phyloP scores from a whole-genome alignment of 2,113 vertebrate species.

The Clarias macrocephalus region DNA sequence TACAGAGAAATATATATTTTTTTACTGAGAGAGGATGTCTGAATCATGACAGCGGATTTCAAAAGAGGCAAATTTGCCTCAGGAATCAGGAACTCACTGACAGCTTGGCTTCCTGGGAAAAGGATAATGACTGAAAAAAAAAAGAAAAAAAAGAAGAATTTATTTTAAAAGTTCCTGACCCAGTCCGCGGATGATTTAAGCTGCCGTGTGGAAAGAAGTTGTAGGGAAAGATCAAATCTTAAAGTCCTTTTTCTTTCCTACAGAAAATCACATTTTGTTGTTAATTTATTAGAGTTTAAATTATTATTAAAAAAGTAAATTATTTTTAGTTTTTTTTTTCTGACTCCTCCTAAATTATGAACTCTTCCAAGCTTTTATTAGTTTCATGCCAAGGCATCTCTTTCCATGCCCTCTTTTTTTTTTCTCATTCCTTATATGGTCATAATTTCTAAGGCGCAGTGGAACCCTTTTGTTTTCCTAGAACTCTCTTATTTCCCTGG shows the following conservation, averaged over 20 bases:
- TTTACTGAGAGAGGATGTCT: slow-evolving; percentile 18
- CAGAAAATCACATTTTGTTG: background rate
- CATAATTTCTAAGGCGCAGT: too few species aligned
- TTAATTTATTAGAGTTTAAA: background rate
- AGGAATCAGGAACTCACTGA: slow-evolving; percentile 11
- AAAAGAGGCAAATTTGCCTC: slow-evolving; percentile 10
- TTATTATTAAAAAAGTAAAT: too few species aligned
- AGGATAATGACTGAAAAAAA: background rate
- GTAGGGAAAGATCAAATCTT: background rate
- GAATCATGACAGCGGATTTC: slow-evolving; percentile 23
- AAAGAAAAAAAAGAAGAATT: background rate
- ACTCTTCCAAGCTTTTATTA: too few species aligned
- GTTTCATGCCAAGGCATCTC: too few species aligned
- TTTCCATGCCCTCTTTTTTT: too few species aligned
- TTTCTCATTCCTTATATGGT: too few species aligned
- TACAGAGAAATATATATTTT: background rate
- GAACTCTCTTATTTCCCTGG: too few species aligned
- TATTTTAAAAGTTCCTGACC: background rate
- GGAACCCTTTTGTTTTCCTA: too few species aligned
- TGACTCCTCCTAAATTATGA: too few species aligned
- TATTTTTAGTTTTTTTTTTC: too few species aligned
- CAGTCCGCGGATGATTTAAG: background rate
- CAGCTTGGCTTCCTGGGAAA: background rate
- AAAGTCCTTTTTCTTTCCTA: background rate
- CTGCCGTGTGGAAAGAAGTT: background rate